Percentiles rank a stretch among this genome's conserved stretches.
These are phyloP conservation scores for Salmo trutta DNA, from an alignment of 2,797 vertebrate genomes.

Conservation along the genomic window DNA sequence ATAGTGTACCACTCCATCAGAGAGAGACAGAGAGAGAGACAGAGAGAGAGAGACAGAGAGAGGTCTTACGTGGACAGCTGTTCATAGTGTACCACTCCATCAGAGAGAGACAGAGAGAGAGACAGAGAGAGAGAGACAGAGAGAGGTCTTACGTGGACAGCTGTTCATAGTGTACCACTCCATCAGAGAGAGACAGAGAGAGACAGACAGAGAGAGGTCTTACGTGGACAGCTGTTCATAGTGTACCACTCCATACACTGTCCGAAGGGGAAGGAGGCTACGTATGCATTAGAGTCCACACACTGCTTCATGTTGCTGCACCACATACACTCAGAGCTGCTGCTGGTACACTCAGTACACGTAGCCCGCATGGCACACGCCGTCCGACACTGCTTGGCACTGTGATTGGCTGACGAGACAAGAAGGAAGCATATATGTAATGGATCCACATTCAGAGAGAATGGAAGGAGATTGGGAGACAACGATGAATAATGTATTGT, in stretches of 20 bases:
- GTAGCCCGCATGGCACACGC: constrained; percentile 86
- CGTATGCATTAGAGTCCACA: constrained; percentile 96
- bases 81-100: too few species aligned
- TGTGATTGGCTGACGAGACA: constrained; percentile 87
- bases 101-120: background rate
- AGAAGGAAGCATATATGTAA: background rate
- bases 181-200: constrained; percentile 65
- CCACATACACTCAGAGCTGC: constrained; percentile 99
- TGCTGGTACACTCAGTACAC: constrained; percentile 92
- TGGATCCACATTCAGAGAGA: background rate
- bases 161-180: constrained; percentile 98
- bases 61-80: too few species aligned
- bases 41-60: background rate
- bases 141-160: constrained; percentile 83
- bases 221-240: constrained; percentile 94
- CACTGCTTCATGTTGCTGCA: constrained; percentile 99
- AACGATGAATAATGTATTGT: background rate
- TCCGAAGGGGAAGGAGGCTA: constrained; percentile 95
- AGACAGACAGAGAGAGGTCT: background rate
- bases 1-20: too few species aligned
- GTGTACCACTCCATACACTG: constrained; percentile 99
- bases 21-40: background rate
- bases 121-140: background rate
- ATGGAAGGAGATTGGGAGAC: background rate
- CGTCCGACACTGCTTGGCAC: constrained; percentile 93